phyloP scores from a whole-genome alignment of 2,797 vertebrate genomes.

The Pseudochirops corinnae region DNA sequence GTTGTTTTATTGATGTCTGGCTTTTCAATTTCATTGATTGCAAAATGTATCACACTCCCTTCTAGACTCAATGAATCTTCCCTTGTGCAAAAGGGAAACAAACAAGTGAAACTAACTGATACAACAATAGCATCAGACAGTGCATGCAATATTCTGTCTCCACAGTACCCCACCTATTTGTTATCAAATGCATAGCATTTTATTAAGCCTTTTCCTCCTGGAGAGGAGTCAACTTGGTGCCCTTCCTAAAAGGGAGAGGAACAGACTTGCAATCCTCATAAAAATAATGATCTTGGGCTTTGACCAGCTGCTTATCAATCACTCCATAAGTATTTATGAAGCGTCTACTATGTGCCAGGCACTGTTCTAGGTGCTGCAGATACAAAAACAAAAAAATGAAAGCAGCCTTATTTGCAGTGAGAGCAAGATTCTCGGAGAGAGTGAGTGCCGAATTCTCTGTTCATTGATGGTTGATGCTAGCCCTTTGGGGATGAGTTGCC shows the following conservation, averaged over 20 bases:
- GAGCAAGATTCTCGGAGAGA: background rate
- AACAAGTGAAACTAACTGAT: background rate
- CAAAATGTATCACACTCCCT: background rate
- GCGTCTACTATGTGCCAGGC: background rate
- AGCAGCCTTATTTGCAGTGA: background rate
- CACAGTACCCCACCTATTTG: conserved; percentile 21
- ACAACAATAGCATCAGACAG: background rate
- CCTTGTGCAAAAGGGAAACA: background rate
- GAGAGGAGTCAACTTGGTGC: conserved; percentile 40
- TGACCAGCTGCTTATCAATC: background rate
- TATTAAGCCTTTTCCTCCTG: conserved; percentile 24
- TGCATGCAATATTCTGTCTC: background rate
- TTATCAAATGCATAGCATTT: conserved; percentile 17
- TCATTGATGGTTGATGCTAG: conserved; percentile 20
- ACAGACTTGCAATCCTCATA: background rate
- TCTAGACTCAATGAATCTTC: background rate
- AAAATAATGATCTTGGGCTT: background rate
- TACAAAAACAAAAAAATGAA: background rate
- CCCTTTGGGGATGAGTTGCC: background rate
- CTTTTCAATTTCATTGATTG: background rate
- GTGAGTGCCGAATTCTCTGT: conserved; percentile 23
- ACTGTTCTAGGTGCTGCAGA: background rate
- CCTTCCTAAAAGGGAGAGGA: conserved; percentile 6
- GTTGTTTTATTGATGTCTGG: background rate
- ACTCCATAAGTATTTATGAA: background rate